Conservation (phyloP, 2,113 vertebrate species). For the Engystomops pustulosus region DNA sequence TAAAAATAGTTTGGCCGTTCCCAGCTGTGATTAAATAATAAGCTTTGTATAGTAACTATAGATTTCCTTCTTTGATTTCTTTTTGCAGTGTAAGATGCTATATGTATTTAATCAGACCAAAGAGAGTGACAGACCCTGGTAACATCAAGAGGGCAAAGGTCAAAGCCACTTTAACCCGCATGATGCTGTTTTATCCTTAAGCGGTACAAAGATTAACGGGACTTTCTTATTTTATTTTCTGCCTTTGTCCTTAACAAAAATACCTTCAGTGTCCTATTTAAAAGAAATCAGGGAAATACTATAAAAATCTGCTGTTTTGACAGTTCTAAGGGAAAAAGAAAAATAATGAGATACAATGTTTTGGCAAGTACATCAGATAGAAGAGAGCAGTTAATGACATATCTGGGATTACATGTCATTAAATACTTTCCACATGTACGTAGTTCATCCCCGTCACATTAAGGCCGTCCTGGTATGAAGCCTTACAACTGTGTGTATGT, state of each 20-base stretch:
- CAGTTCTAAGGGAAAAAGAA: neutral
- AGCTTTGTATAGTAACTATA: conserved; percentile 78
- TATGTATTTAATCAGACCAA: conserved; percentile 81
- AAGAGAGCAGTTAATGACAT: conserved; percentile 25
- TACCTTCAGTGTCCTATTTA: conserved; percentile 73
- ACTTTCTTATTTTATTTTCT: conserved; percentile 73
- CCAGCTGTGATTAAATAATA: conserved; percentile 84
- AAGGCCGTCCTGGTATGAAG: neutral
- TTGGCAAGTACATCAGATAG: conserved; percentile 39
- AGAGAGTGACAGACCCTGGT: conserved; percentile 75
- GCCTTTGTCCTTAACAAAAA: conserved; percentile 77
- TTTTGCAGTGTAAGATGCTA: conserved; percentile 76
- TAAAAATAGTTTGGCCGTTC: conserved; percentile 77
- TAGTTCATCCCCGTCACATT: neutral
- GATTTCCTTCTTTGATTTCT: conserved; percentile 79
- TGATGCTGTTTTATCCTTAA: conserved; percentile 77
- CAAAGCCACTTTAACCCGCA: conserved; percentile 80
- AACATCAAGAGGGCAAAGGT: conserved; percentile 77
- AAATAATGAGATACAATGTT: conserved; percentile 20
- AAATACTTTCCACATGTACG: conserved; percentile 41
- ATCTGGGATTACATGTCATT: conserved; percentile 21
- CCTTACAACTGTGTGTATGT: neutral
- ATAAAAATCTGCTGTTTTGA: conserved; percentile 20
- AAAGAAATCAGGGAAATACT: neutral
- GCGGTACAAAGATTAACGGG: conserved; percentile 77